Conservation (phyloP, 2,888 invertebrate species). For the Nesidiocoris tenuis region DNA sequence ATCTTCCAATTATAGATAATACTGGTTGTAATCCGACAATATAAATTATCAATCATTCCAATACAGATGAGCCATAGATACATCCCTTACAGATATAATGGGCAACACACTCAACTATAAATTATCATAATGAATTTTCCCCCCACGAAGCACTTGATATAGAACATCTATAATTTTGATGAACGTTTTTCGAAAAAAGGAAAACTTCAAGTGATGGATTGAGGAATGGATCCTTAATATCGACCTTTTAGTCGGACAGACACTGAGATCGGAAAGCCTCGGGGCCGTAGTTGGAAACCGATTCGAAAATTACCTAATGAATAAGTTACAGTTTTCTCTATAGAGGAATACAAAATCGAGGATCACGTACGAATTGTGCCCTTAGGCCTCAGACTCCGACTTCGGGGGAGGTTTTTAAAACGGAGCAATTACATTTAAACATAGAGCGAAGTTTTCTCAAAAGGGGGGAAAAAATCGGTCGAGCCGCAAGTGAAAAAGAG, state of each 20-base stretch:
- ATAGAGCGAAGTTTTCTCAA: conserved; percentile 11
- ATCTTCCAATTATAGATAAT: neutral
- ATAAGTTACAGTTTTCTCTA: conserved; percentile 35
- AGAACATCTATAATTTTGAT: conserved; percentile 21
- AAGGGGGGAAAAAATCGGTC: neutral
- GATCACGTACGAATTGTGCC: conserved; percentile 1
- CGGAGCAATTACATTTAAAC: conserved; percentile 34
- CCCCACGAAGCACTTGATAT: neutral
- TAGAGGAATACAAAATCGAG: neutral
- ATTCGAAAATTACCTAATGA: conserved; percentile 38
- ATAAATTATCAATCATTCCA: neutral
- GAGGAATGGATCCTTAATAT: conserved; percentile 22
- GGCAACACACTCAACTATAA: neutral
- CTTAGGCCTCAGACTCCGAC: neutral
- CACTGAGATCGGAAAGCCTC: neutral
- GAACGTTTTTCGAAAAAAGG: conserved; percentile 4
- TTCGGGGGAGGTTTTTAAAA: conserved; percentile 34
- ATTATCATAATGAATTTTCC: conserved; percentile 30
- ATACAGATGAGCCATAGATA: neutral
- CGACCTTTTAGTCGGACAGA: conserved; percentile 23
- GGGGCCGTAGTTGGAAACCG: conserved; percentile 19
- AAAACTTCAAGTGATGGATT: conserved; percentile 22
- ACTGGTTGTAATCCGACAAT: neutral
- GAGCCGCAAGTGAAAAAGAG: neutral
- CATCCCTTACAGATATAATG: neutral